Percentiles rank a stretch among this genome's conserved stretches.
Evolutionary conservation across 1,140 invertebrate species (phyloP).

Genomic region (Radopholus similis): DNA sequence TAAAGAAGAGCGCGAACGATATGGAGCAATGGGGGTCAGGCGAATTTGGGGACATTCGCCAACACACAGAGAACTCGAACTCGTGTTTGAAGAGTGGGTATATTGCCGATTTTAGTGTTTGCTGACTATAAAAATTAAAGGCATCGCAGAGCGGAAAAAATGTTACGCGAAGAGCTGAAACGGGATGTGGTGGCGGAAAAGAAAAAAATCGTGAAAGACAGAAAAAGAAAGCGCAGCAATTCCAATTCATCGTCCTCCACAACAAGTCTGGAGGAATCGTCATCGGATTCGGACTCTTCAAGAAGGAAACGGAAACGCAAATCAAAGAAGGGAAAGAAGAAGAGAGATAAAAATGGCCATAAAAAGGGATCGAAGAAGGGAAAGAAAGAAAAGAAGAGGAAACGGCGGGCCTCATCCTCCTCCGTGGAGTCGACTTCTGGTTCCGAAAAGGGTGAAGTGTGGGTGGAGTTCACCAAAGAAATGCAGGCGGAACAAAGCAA

Average conservation of each 20-base stretch:
- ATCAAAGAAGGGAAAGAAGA: constrained; percentile 40
- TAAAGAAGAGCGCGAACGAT: constrained; percentile 35
- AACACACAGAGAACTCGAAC: constrained; percentile 42
- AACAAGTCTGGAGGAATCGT: constrained; percentile 35
- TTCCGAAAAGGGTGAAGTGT: constrained; percentile 40
- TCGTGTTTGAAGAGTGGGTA: constrained; percentile 46
- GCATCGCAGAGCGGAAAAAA: constrained; percentile 28
- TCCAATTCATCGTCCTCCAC: too few species aligned
- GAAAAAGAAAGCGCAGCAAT: constrained; percentile 12
- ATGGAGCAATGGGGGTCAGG: constrained; percentile 28
- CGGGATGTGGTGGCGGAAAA: constrained; percentile 10
- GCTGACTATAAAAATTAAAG: too few species aligned
- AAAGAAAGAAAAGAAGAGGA: constrained; percentile 33
- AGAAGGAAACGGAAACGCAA: constrained; percentile 34
- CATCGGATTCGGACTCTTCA: too few species aligned
- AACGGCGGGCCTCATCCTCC: too few species aligned
- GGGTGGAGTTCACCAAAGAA: constrained; percentile 54
- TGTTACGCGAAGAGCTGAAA: constrained; percentile 21
- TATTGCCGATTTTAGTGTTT: too few species aligned
- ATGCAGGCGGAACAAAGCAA: constrained; percentile 34
- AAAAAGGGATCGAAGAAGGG: constrained; percentile 20
- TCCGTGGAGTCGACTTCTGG: constrained; percentile 17
- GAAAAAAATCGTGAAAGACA: too few species aligned
- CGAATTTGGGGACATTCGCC: constrained; percentile 52
- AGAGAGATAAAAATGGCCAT: constrained; percentile 47